These are phyloP conservation scores for Aspidapion aeneum DNA, from an alignment of 2,888 invertebrate species.

Conservation along the genomic window DNA sequence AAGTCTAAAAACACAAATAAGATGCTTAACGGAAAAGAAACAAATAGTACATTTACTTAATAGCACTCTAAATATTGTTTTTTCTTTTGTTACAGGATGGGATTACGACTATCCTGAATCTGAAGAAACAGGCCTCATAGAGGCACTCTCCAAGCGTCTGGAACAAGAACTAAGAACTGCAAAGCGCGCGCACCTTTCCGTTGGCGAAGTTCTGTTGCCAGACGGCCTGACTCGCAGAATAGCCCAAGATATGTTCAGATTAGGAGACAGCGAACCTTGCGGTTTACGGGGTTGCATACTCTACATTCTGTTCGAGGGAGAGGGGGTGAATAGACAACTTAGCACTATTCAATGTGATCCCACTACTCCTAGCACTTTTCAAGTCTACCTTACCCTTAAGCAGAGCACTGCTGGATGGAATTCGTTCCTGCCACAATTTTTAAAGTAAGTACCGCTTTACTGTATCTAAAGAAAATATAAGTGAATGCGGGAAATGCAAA, in stretches of 20 bases:
- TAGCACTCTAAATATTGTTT: too few species aligned
- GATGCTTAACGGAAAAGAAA: too few species aligned
- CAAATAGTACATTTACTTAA: too few species aligned
- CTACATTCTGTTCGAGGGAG: constrained; percentile 75
- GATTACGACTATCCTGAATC: constrained; percentile 38
- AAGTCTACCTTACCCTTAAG: constrained; percentile 80
- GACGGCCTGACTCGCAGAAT: constrained; percentile 74
- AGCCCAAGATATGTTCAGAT: constrained; percentile 69
- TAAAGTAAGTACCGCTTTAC: constrained; percentile 90
- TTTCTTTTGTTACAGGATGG: constrained; percentile 26
- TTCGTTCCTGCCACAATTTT: constrained; percentile 78
- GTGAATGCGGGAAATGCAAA: background rate
- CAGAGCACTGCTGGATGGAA: constrained; percentile 84
- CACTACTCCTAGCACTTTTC: constrained; percentile 82
- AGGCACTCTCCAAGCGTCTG: constrained; percentile 69
- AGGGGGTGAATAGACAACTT: constrained; percentile 61
- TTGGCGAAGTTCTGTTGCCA: constrained; percentile 81
- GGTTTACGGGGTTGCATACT: constrained; percentile 81
- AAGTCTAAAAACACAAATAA: too few species aligned
- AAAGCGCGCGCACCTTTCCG: constrained; percentile 72
- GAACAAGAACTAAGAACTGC: constrained; percentile 77
- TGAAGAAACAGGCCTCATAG: constrained; percentile 55
- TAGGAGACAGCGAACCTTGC: constrained; percentile 87
- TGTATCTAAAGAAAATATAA: background rate
- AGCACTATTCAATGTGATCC: constrained; percentile 82